Evolutionary conservation across 2,888 invertebrate species (phyloP).

Genomic region (Acanthosepion lycidas): DNA sequence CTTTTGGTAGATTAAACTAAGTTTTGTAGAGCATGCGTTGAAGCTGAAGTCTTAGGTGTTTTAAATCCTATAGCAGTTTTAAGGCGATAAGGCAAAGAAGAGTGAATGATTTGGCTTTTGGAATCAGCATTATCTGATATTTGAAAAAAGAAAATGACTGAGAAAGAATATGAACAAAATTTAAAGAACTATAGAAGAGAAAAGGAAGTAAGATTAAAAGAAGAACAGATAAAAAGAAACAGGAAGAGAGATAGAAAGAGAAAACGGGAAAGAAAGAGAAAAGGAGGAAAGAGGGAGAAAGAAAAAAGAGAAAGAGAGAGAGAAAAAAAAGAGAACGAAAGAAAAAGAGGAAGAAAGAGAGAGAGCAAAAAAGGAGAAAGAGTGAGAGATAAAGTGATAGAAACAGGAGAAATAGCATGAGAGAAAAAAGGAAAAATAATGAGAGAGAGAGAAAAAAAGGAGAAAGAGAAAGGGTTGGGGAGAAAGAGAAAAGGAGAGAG

Average conservation of each 20-base stretch:
- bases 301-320: background rate
- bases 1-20: too few relatives aligned
- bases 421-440: background rate
- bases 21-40: too few relatives aligned
- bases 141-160: too few relatives aligned
- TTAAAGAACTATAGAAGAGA: background rate
- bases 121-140: too few relatives aligned
- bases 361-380: background rate
- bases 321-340: background rate
- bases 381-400: accelerated
- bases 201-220: background rate
- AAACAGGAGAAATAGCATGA: background rate
- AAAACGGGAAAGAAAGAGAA: too few relatives aligned
- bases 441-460: too few relatives aligned
- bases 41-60: too few relatives aligned
- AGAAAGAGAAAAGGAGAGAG: background rate
- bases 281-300: background rate
- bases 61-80: too few relatives aligned
- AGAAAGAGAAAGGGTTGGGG: background rate
- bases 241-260: too few relatives aligned
- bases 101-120: too few relatives aligned
- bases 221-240: background rate
- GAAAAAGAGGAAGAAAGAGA: too few relatives aligned
- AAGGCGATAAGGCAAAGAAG: too few relatives aligned
- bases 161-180: background rate